Evolutionary conservation across 2,113 vertebrate genomes (phyloP).

Genomic region (Platysternon megacephalum): DNA sequence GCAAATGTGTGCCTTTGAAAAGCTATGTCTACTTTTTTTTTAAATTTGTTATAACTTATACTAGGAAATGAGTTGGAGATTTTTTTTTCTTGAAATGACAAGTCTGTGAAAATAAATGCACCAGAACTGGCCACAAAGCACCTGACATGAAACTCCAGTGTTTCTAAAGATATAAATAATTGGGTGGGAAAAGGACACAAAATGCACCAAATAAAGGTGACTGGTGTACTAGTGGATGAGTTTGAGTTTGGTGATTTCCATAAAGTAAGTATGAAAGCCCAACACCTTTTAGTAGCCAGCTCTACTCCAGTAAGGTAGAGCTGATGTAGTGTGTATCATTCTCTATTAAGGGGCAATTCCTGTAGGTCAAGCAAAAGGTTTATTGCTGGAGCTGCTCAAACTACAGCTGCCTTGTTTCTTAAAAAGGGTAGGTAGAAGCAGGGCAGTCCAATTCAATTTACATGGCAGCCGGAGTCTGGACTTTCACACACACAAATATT

Average conservation of each 20-base stretch:
- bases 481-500: not conserved
- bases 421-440: not conserved
- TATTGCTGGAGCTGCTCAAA: not conserved
- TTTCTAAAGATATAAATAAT: not conserved
- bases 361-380: not conserved
- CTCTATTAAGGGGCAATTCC: not conserved
- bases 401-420: not conserved
- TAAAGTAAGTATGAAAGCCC: not conserved
- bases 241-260: not conserved
- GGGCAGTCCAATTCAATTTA: not conserved
- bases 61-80: not conserved
- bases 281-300: not conserved
- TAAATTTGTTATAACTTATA: not conserved
- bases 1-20: not conserved
- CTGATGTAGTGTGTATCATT: not conserved
- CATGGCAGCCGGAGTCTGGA: constrained; percentile 58
- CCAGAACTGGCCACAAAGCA: not conserved
- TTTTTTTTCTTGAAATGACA: not conserved
- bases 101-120: not conserved
- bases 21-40: fast-evolving
- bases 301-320: not conserved
- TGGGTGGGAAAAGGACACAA: not conserved
- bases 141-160: fast-evolving
- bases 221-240: not conserved
- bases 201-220: not conserved